Evolutionary conservation across 2,113 vertebrate species (phyloP), one percentile per base, ranked within the genome.

Genomic region (Ivindomyrus marchei): DNA sequence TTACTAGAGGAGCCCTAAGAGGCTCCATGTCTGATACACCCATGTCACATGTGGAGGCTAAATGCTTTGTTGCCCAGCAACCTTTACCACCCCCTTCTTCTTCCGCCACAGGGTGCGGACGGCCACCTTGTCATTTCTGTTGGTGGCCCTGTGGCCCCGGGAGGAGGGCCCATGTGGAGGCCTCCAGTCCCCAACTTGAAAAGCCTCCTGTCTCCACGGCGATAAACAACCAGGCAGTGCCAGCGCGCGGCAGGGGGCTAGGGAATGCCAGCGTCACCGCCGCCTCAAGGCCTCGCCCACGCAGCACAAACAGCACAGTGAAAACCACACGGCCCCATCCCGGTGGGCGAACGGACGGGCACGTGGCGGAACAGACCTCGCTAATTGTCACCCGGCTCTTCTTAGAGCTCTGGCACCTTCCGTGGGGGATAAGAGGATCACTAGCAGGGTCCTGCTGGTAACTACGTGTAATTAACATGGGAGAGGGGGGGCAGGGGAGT

Each of bases 391-490:
- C n/a, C 24, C 24, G n/a, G 15, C 31, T 77, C 11, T 77, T 77
- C 70, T 10, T 36, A 39, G 31, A 77, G 36, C 70, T 7, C 31
- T 1, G 70, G 31, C 36, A 27, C 70, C 36, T 77, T 77, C 15
- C 36, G 4, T 19, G 36, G 36, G 70, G 36, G 62, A 13, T 10
- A 77, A 77, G 70, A 42, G 31, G 92, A 89, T 87, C 77, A 42
- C 62, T 85, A 85, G 47, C 58, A 45, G 11, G 58, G 4, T 88
- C 87, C 49, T 56, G 80, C 88, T 42, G 85, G 89, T 36, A 88
- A 89, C 62, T 62, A 39, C 86, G 27, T 50, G 89, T 88, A 92
- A 92, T 92, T 91, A 92, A 88, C 36, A 46, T 90, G 89, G 89
- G 87, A 49, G 66, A 92, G 88, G 36, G 88, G 36, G 9, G 46